Evolutionary conservation across 2,888 invertebrate species (phyloP).

Genomic region (Conistra vaccinii): DNA sequence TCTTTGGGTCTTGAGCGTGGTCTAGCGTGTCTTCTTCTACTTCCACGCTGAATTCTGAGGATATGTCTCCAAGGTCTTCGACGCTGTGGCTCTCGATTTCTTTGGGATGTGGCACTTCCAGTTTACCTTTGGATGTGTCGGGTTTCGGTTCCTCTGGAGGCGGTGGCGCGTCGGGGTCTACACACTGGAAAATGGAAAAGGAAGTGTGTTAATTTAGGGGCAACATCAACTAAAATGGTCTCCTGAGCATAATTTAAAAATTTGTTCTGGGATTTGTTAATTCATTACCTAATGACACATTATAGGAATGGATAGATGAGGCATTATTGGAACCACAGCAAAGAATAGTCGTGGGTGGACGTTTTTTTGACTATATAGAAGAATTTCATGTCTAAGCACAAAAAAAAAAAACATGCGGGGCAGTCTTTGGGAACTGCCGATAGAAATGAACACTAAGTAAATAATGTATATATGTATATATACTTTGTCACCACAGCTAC

Average conservation of each 20-base stretch:
- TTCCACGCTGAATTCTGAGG: conserved; percentile 88
- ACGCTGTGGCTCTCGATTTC: conserved; percentile 85
- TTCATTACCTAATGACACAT: not conserved
- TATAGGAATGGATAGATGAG: not conserved
- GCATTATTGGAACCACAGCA: not conserved
- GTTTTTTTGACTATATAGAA: no score
- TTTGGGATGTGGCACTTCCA: conserved; percentile 79
- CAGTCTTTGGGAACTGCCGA: no score
- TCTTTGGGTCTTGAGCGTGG: conserved; percentile 80
- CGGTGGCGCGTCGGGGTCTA: conserved; percentile 86
- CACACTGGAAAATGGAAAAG: conserved; percentile 76
- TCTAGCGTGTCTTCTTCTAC: conserved; percentile 84
- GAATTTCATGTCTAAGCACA: no score
- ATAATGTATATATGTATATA: no score
- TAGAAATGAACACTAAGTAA: no score
- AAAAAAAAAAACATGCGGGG: no score
- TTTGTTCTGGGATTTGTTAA: not conserved
- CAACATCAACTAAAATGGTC: not conserved
- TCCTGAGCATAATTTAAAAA: not conserved
- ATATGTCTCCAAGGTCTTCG: conserved; percentile 88
- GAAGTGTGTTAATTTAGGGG: not conserved
- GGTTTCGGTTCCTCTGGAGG: conserved; percentile 81
- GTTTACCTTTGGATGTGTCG: conserved; percentile 82
- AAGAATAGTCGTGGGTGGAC: not conserved
- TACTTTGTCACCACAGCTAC: no score